phyloP scores from a whole-genome alignment of 2,113 vertebrate species.

The Tenrec ecaudatus region DNA sequence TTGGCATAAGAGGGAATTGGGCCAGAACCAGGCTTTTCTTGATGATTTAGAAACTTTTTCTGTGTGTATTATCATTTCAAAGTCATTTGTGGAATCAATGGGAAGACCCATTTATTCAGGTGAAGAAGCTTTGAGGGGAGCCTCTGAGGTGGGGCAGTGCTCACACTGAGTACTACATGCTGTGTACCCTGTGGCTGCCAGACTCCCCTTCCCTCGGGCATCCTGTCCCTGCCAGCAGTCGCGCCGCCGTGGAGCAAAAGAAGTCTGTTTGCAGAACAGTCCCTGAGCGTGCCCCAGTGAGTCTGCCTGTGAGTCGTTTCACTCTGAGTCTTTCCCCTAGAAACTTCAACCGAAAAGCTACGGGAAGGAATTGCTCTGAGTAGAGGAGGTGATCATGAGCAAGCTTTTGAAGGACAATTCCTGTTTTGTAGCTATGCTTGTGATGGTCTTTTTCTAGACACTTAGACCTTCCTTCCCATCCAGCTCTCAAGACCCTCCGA shows the following conservation, averaged over 20 bases:
- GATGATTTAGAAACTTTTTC: conserved; percentile 38
- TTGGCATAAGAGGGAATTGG: background rate
- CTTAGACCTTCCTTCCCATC: background rate
- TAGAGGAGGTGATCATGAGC: background rate
- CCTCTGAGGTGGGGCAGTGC: background rate
- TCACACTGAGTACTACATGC: background rate
- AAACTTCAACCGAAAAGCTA: conserved; percentile 55
- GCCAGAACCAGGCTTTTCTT: conserved; percentile 47
- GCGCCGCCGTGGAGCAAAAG: conserved; percentile 26
- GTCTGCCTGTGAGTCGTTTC: conserved; percentile 49
- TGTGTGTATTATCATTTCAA: conserved; percentile 5
- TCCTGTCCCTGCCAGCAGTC: conserved; percentile 4
- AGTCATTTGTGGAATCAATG: conserved; percentile 9
- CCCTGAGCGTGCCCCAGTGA: conserved; percentile 2
- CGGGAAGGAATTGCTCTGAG: conserved; percentile 56
- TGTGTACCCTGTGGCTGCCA: background rate
- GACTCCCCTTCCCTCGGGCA: conserved; percentile 47
- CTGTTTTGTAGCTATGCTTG: background rate
- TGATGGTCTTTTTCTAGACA: conserved; percentile 53
- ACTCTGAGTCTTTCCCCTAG: conserved; percentile 10
- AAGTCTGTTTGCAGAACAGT: conserved; percentile 36
- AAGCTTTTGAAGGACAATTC: background rate
- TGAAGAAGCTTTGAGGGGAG: conserved; percentile 42
- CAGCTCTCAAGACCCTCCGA: background rate
- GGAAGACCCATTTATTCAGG: background rate